Evolutionary conservation across 2,888 invertebrate species (phyloP), one percentile per base, ranked within the genome.

Genomic region (Invenusta paracnida): DNA sequence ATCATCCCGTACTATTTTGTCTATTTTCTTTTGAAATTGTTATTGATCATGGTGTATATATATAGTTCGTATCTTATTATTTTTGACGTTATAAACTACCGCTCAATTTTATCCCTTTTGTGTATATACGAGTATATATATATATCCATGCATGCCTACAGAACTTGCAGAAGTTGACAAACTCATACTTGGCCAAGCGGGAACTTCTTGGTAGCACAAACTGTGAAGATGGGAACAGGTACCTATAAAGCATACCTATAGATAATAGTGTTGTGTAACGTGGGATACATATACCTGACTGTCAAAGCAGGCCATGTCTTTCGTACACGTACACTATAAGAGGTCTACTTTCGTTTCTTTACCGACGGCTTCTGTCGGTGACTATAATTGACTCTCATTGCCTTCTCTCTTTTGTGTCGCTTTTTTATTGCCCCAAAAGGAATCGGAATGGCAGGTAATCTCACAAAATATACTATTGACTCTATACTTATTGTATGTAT

Each of bases 381-480:
- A 11, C 48, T 17, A 48, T 5, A 48, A 11, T 17, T 48, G 48
- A 5, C 48, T 17, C 48, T 48, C 48, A 11, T 48, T 13, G 23
- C 27, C 23, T 13, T 73, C 2, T 73, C 73, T 73, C 73, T 23
- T 25, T 73, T n/a, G 11, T 73, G 11, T 73, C 2, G 5, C 23
- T 5, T 73, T 48, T 2, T 23, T 73, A 73, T 73, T 23, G 73
- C 73, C 5, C 2, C 23, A 73, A 5, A 73, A 73, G 73, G 25
- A 73, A 13, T 73, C 73, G 73, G 73, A 73, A 25, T 73, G 23
- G 27, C 73, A 73, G 73, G 73, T 73, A 73, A 73, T 73, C 73
- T 5, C 17, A 17, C 48, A 48, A n/a, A n/a, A n/a, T 17, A 48
- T 48, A 5, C 17, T 48, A 17, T 48, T 11, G 48, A 48, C 48